These are phyloP conservation scores for Rattus rattus DNA, from an alignment of 2,113 vertebrate genomes.

Conservation along the genomic window DNA sequence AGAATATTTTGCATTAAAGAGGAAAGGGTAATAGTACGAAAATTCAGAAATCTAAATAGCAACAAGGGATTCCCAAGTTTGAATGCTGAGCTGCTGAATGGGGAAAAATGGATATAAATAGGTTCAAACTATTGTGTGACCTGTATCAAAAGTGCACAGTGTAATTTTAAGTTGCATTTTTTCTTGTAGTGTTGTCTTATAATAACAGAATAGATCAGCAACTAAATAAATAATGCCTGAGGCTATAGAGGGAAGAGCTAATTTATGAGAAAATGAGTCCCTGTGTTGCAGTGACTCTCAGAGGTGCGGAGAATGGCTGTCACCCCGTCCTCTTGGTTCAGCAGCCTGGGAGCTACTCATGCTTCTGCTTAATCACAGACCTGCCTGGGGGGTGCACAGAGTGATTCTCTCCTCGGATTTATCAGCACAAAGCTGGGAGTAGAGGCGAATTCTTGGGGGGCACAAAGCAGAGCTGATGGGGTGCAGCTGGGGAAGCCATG, in stretches of 20 bases:
- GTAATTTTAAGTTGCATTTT: background rate
- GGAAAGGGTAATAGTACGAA: slow-evolving; percentile 38
- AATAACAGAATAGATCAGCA: slow-evolving; percentile 41
- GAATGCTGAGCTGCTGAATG: background rate
- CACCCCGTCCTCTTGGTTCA: background rate
- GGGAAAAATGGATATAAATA: background rate
- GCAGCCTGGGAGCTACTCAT: background rate
- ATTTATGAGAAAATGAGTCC: slow-evolving; percentile 41
- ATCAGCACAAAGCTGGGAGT: background rate
- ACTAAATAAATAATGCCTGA: slow-evolving; percentile 42
- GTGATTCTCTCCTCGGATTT: background rate
- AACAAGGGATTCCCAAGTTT: slow-evolving; percentile 36
- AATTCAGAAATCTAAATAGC: background rate
- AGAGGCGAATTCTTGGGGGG: background rate
- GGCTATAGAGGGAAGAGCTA: background rate
- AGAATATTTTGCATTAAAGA: slow-evolving; percentile 52
- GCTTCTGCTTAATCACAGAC: background rate
- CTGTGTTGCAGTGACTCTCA: slow-evolving; percentile 11
- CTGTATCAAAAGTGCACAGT: background rate
- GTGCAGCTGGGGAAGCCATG: background rate
- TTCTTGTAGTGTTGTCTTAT: slow-evolving; percentile 7
- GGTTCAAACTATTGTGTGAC: slow-evolving; percentile 25
- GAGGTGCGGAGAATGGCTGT: background rate
- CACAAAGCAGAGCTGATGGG: background rate
- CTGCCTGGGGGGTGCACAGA: background rate